These are phyloP conservation scores for Mustelus asterias DNA, from an alignment of 2,113 vertebrate species.

Conservation along the genomic window DNA sequence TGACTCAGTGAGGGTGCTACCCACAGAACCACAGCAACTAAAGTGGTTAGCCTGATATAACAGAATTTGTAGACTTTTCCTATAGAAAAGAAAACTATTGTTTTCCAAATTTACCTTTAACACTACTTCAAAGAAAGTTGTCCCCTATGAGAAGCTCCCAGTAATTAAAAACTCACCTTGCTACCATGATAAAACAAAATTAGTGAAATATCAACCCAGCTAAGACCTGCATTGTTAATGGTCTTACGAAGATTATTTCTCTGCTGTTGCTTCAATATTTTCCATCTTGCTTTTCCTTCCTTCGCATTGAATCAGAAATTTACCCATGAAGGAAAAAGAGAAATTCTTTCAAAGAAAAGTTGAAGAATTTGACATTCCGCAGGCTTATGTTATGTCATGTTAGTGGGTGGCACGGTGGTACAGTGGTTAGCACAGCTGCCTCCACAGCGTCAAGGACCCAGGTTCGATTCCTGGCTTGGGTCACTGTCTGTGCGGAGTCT, in stretches of 20 bases:
- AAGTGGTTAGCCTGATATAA: background rate
- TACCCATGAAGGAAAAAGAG: background rate
- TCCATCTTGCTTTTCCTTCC: background rate
- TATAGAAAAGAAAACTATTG: background rate
- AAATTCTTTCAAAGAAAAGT: background rate
- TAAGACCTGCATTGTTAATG: too few species aligned
- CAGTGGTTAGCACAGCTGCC: too few species aligned
- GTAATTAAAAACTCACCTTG: background rate
- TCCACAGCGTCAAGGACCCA: too few species aligned
- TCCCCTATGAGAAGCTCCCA: background rate
- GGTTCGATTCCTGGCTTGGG: too few species aligned
- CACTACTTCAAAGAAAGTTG: background rate
- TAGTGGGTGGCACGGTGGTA: too few species aligned
- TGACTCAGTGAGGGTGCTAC: too few species aligned
- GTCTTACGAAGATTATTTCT: background rate
- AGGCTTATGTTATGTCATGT: background rate
- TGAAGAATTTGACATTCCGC: background rate
- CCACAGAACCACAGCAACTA: background rate
- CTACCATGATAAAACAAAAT: background rate
- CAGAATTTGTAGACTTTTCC: background rate
- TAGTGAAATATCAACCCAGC: background rate
- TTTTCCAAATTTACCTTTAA: background rate
- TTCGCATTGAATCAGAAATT: background rate
- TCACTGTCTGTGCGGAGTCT: too few species aligned
- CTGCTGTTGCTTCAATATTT: background rate